Evolutionary conservation across 2,797 vertebrate genomes (phyloP), one percentile per base, ranked within the genome.

Genomic region (Luscinia luscinia): DNA sequence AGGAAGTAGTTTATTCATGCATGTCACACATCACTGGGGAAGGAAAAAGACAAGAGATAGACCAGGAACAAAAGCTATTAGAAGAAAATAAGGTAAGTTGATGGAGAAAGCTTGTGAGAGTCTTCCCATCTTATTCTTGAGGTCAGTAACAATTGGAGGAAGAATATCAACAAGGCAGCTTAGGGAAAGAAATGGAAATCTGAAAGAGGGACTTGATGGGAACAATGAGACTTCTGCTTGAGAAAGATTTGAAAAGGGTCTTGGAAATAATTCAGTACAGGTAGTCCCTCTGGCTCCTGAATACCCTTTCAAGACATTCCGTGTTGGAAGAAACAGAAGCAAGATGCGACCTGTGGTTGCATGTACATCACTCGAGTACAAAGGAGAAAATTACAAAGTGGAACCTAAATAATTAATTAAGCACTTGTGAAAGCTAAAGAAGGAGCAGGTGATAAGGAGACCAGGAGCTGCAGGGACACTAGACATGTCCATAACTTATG

Each of bases 241-340:
- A 89, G 67, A 67, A 82, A 84, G 52, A 89, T 82, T 79, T 90
- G 72, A 83, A 82, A 89, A 67, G 48, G 41, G 61, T 63, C 34
- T 34, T 64, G 51, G n/a, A 95, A 94, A 66, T 67, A 79, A 46
- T 70, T 88, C 20, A 49, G 23, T 79, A 52, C 9, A 85, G 49
- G 36, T 34, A 78, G 34, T 84, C 48, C 49, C 54, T 48, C 84
- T 90, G 80, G 28, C 13, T 86, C 55, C 38, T 78, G 69, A 88
- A 73, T 38, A 23, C n/a, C 61, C 45, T 73, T 84, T 26, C 66
- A 84, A 76, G 70, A 48, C 12, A 63, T 79, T 89, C 32, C 0
- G 1, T 32, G 12, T 15, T n/a, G 6, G 26, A 87, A 79, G 67
- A 92, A 77, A 30, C 11, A 63, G 51, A 73, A 87, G 67, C 15